phyloP scores from a whole-genome alignment of 2,888 invertebrate species.

The Cataglyphis albicans region DNA sequence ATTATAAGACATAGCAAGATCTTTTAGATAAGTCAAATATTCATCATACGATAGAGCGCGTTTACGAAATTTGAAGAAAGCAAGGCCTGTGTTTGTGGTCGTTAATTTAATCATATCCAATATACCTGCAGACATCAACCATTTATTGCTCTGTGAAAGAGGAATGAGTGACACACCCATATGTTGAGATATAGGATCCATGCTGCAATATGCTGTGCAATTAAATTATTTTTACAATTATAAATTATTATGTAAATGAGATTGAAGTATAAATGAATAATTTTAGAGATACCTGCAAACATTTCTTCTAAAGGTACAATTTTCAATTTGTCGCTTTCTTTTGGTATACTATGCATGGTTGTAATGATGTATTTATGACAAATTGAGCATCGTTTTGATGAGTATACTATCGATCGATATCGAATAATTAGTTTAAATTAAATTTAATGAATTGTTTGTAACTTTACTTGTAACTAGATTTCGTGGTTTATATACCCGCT shows the following conservation, averaged over 20 bases:
- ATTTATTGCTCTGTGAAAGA: conserved; percentile 77
- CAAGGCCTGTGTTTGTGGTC: conserved; percentile 78
- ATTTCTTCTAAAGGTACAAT: background rate
- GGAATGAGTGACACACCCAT: conserved; percentile 74
- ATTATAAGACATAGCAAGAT: conserved; percentile 71
- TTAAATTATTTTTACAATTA: background rate
- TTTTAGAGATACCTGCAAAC: background rate
- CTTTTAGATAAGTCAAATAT: conserved; percentile 75
- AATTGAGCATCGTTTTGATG: background rate
- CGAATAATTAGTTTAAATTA: background rate
- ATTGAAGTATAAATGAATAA: background rate
- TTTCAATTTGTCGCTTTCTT: background rate
- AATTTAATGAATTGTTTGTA: no score
- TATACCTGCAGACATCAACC: conserved; percentile 76
- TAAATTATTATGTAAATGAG: background rate
- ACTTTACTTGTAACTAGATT: no score
- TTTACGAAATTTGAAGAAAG: conserved; percentile 80
- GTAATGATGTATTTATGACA: background rate
- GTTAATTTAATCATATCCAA: conserved; percentile 78
- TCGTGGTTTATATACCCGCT: no score
- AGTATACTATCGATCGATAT: background rate
- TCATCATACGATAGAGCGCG: conserved; percentile 78
- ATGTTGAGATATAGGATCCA: conserved; percentile 76
- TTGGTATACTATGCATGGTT: background rate
- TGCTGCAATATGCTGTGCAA: conserved; percentile 70